These are phyloP conservation scores for Andricus quercusramuli DNA, from an alignment of 2,888 invertebrate genomes.

Conservation along the genomic window DNA sequence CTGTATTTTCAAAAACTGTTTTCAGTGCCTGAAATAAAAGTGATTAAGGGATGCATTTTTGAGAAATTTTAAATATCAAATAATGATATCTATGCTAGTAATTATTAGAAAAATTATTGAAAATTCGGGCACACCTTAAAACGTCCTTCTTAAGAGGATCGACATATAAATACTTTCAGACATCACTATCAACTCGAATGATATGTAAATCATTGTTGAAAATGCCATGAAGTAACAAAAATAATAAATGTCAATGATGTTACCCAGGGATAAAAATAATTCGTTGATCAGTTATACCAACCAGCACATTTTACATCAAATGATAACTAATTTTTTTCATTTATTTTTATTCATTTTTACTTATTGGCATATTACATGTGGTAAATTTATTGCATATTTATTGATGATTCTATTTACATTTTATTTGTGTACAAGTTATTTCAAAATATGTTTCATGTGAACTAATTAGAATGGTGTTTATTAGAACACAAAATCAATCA, in stretches of 20 bases:
- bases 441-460: neutral
- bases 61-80: neutral
- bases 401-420: neutral
- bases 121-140: neutral
- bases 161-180: neutral
- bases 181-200: neutral
- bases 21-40: neutral
- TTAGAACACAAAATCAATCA: neutral
- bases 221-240: neutral
- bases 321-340: too few relatives aligned
- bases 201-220: conserved; percentile 10
- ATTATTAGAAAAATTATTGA: neutral
- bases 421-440: neutral
- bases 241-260: neutral
- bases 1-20: neutral
- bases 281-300: neutral
- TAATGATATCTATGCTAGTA: neutral
- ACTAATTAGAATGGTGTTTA: neutral
- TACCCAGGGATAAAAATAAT: neutral
- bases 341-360: too few relatives aligned
- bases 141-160: neutral
- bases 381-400: neutral
- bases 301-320: too few relatives aligned
- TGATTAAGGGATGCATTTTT: neutral
- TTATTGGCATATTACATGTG: neutral